A percentile compares a stretch with the other conserved stretches of the same genome.
phyloP scores from a whole-genome alignment of 2,888 invertebrate species.

The Diarsia rubi region DNA sequence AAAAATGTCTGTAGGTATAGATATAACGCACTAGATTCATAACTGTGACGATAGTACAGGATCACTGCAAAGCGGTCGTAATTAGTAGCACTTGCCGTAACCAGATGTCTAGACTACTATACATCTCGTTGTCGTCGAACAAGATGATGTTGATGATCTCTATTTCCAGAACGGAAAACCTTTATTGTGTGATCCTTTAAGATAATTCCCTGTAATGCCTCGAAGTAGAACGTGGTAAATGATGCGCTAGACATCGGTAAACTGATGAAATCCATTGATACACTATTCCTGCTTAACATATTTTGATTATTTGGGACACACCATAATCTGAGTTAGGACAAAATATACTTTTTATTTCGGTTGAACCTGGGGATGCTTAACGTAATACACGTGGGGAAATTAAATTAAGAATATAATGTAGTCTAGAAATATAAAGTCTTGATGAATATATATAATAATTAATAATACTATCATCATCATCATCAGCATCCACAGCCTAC shows the following conservation, averaged over 20 bases:
- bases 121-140: conserved; percentile 3
- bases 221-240: neutral
- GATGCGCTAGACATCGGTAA: neutral
- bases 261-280: neutral
- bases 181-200: conserved; percentile 9
- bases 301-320: neutral
- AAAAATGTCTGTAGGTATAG: neutral
- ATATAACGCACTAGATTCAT: neutral
- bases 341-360: neutral
- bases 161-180: conserved; percentile 20
- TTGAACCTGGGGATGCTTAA: neutral
- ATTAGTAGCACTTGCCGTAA: conserved; percentile 7
- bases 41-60: neutral
- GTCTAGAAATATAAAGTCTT: neutral
- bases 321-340: neutral
- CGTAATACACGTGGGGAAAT: neutral
- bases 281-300: neutral
- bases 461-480: no score
- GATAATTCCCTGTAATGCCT: neutral
- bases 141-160: conserved; percentile 1
- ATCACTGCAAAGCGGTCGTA: conserved; percentile 9
- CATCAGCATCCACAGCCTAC: neutral
- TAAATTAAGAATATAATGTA: no score
- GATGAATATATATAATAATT: no score
- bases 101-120: conserved; percentile 35